Evolutionary conservation across 2,888 invertebrate genomes (phyloP), one percentile per base, ranked within the genome.

Genomic region (Nesidiocoris tenuis): DNA sequence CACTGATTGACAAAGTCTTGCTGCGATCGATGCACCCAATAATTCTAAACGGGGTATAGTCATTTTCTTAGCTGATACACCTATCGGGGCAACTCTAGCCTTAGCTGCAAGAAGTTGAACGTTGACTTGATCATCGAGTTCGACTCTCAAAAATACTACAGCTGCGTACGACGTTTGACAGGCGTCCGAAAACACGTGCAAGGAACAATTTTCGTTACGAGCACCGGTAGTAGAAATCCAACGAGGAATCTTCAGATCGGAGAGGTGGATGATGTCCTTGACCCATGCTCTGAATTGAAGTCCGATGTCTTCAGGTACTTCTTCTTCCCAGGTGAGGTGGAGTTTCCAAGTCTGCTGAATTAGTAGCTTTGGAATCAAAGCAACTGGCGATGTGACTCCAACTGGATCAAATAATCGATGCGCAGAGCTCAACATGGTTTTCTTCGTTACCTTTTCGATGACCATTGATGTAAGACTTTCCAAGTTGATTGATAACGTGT

Each of bases 21-120:
- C 79, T 19, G 79, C 80, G n/a, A 82, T 80, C 9, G 79, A 74
- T 12, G 81, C 80, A 2, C 79, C 82, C 25, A 82, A 61, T 25
- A 82, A 74, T 77, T 83, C 82, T 18, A 83, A 70, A 17, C 82
- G 75, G 3, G 82, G 82, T 24, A 82, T 82, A 0, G 80, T 81
- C 39, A 79, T 77, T 56, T 55, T 22, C n/a, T 67, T 67, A 19
- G 16, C 25, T 9, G 65, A 18, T 57, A 76, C 79, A 61, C 80
- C 79, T 1, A 78, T 55, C 0, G 82, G 81, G 18, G 82, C 79
- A 17, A 82, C 80, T 78, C 82, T 79, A 23, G 80, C 21, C 75
- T 81, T 81, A 2, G 81, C 81, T 17, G 74, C 75, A 16, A 82
- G 16, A 21, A 82, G 75, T 25, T 79, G 78, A 1, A 81, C 80